phyloP scores from a whole-genome alignment of 2,888 invertebrate species.

The Calliopum simillimum region DNA sequence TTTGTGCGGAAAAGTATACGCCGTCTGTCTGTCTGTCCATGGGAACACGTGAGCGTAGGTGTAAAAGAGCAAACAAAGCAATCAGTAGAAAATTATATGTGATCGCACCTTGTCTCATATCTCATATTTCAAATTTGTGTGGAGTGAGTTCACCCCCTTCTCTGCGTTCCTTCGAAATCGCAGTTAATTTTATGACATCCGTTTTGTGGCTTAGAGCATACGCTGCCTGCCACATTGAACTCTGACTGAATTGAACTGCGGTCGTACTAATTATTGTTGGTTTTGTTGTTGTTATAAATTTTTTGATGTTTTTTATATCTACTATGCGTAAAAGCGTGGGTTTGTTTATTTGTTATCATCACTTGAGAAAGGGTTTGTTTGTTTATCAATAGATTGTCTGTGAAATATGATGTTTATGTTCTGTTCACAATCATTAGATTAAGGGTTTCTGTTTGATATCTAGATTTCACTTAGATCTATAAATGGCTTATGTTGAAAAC shows the following conservation, averaged over 20 bases:
- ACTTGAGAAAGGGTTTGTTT: constrained; percentile 11
- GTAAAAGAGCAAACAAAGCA: constrained; percentile 33
- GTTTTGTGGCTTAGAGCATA: constrained; percentile 26
- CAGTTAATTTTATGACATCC: constrained; percentile 26
- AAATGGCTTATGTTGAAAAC: too few relatives aligned
- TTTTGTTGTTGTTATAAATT: constrained; percentile 1
- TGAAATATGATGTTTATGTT: too few relatives aligned
- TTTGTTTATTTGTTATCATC: not conserved
- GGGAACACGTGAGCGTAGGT: constrained; percentile 31
- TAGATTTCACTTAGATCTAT: too few relatives aligned
- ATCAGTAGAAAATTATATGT: constrained; percentile 23
- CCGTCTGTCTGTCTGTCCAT: not conserved
- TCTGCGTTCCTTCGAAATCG: not conserved
- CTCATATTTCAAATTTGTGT: not conserved
- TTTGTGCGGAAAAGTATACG: too few relatives aligned
- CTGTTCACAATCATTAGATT: too few relatives aligned
- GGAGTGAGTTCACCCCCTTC: not conserved
- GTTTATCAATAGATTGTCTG: not conserved
- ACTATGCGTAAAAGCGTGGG: not conserved
- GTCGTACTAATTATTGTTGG: constrained; percentile 22
- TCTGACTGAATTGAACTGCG: not conserved
- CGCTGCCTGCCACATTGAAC: too few relatives aligned
- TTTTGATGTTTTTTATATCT: constrained; percentile 1
- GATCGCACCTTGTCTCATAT: constrained; percentile 31
- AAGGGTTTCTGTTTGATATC: too few relatives aligned